Conservation (phyloP, 2,113 vertebrate genomes). For the Forbesichthys agassizii region DNA sequence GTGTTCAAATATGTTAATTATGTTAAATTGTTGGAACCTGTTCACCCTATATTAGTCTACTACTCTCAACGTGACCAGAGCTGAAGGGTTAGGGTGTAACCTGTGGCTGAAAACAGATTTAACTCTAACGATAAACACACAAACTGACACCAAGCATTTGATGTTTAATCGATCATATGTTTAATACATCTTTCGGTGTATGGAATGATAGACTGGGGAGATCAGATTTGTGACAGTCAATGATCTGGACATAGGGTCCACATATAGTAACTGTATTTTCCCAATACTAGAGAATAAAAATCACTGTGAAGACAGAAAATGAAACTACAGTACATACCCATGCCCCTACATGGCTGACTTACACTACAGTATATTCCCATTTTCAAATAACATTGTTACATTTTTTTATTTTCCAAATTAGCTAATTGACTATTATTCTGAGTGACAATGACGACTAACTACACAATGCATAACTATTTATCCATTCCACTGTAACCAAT, state of each 20-base stretch:
- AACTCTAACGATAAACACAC: slow-evolving; percentile 44
- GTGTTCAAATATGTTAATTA: too few relatives aligned
- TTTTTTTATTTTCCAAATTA: too few relatives aligned
- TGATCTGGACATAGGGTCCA: slow-evolving; percentile 9
- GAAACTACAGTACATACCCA: slow-evolving; percentile 3
- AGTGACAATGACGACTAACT: too few relatives aligned
- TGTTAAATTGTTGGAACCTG: too few relatives aligned
- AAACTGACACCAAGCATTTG: slow-evolving; percentile 40
- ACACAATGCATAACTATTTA: neutral
- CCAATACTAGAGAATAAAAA: neutral
- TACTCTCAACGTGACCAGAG: slow-evolving; percentile 31
- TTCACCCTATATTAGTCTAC: too few relatives aligned
- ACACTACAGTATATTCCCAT: too few relatives aligned
- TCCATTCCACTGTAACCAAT: slow-evolving; percentile 2
- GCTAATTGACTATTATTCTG: too few relatives aligned
- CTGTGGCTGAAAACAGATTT: slow-evolving; percentile 43
- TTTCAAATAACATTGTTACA: too few relatives aligned
- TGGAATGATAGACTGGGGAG: slow-evolving; percentile 21
- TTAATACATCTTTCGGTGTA: slow-evolving; percentile 44
- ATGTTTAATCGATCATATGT: slow-evolving; percentile 48
- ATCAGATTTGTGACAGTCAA: slow-evolving; percentile 19
- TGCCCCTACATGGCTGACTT: too few relatives aligned
- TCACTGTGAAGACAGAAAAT: slow-evolving; percentile 9
- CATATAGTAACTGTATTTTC: neutral
- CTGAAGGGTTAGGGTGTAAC: slow-evolving; percentile 38